phyloP scores from a whole-genome alignment of 64 coral and sea anemone genomes.

The Montipora cactus region DNA sequence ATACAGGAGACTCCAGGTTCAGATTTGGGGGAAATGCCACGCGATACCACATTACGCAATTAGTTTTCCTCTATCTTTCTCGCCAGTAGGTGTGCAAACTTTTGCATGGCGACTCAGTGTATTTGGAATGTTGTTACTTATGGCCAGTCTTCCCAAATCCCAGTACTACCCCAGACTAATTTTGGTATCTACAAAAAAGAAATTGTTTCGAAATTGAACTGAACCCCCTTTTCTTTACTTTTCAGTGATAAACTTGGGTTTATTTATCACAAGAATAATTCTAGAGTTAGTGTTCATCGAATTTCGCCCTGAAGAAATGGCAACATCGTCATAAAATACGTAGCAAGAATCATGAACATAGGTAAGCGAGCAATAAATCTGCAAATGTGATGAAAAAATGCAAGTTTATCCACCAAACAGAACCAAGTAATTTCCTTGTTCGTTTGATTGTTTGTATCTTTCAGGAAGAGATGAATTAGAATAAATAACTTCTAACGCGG shows the following conservation, averaged over 20 bases:
- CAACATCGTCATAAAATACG: background rate
- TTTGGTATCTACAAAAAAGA: background rate
- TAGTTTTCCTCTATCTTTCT: too few species aligned
- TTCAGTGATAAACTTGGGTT: slow-evolving; percentile 87
- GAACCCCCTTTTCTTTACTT: background rate
- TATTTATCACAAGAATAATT: slow-evolving; percentile 94
- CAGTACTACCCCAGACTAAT: background rate
- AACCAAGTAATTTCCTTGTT: too few species aligned
- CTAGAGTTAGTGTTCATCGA: slow-evolving; percentile 93
- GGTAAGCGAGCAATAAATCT: background rate
- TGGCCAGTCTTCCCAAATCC: too few species aligned
- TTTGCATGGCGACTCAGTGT: too few species aligned
- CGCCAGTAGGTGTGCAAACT: too few species aligned
- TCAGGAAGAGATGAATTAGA: background rate
- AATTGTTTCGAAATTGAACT: too few species aligned
- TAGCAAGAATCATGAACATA: background rate
- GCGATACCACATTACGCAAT: too few species aligned
- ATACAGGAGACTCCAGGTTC: too few species aligned
- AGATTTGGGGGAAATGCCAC: too few species aligned
- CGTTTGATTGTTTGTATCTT: background rate
- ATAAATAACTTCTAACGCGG: background rate
- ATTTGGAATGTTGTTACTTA: too few species aligned
- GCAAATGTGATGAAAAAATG: background rate
- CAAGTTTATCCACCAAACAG: too few species aligned
- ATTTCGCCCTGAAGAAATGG: slow-evolving; percentile 87